Conservation (phyloP, 1,140 invertebrate species). For the Drosophila sechellia region DNA sequence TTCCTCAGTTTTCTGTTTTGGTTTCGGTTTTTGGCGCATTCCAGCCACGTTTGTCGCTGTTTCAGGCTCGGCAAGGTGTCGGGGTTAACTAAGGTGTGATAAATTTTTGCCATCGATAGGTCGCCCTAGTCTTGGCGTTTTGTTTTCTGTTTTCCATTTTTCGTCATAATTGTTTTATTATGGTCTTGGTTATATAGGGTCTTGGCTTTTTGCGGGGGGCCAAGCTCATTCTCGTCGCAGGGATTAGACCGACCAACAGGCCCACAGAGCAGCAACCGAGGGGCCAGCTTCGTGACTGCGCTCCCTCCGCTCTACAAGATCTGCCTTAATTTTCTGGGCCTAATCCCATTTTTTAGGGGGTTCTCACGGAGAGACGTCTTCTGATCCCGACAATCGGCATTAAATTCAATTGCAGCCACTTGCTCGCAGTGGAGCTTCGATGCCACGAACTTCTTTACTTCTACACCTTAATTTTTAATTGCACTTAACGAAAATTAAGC, state of each 20-base stretch:
- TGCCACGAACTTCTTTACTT: background rate
- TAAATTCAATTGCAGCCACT: slow-evolving; percentile 39
- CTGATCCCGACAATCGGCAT: slow-evolving; percentile 24
- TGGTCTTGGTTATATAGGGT: slow-evolving; percentile 60
- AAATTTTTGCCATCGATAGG: slow-evolving; percentile 80
- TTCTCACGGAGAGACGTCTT: slow-evolving; percentile 45
- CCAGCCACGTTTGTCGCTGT: slow-evolving; percentile 62
- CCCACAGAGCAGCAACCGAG: slow-evolving; percentile 9
- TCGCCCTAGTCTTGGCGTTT: slow-evolving; percentile 52
- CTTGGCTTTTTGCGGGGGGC: slow-evolving; percentile 32
- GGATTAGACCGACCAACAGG: slow-evolving; percentile 5
- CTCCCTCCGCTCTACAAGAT: slow-evolving; percentile 37
- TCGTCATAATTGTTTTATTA: slow-evolving; percentile 80
- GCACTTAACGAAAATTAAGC: no score
- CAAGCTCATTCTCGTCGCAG: slow-evolving; percentile 53
- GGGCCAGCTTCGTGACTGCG: slow-evolving; percentile 62
- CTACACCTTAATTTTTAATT: no score
- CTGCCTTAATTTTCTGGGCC: slow-evolving; percentile 26
- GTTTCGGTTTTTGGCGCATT: slow-evolving; percentile 46
- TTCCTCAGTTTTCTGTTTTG: slow-evolving; percentile 3
- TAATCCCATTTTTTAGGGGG: slow-evolving; percentile 13
- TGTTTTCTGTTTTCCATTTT: slow-evolving; percentile 37
- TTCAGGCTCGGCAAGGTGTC: slow-evolving; percentile 70
- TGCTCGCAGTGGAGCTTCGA: slow-evolving; percentile 21
- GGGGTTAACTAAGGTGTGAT: slow-evolving; percentile 83